Conservation (phyloP, 2,888 invertebrate genomes). For the Nasonia oneida region DNA sequence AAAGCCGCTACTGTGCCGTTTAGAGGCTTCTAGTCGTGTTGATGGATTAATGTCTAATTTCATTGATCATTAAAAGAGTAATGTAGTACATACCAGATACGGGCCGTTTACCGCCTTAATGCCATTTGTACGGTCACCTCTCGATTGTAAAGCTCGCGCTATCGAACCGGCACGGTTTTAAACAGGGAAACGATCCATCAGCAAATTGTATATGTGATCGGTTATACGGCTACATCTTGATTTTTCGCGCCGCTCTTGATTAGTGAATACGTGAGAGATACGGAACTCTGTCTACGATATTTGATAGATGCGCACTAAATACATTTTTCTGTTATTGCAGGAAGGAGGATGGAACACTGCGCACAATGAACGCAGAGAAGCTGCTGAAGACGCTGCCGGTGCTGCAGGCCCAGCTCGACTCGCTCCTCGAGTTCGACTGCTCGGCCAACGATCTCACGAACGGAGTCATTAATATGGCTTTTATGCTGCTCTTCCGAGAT, state of each 20-base stretch:
- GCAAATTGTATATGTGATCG: background rate
- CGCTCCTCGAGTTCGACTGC: constrained; percentile 97
- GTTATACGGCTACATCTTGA: background rate
- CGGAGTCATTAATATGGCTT: constrained; percentile 99
- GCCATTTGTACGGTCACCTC: background rate
- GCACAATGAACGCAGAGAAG: constrained; percentile 99
- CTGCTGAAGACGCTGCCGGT: constrained; percentile 97
- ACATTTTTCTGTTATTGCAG: constrained; percentile 79
- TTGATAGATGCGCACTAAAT: background rate
- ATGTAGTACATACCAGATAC: background rate
- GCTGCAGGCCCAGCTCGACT: constrained; percentile 96
- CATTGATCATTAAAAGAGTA: background rate
- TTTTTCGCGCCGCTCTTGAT: background rate
- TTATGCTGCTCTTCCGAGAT: constrained; percentile 99
- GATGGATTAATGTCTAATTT: background rate
- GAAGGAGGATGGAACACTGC: constrained; percentile 97
- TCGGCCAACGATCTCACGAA: constrained; percentile 98
- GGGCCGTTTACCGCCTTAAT: background rate
- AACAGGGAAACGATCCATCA: background rate
- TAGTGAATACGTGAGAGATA: background rate
- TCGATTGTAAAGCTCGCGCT: background rate
- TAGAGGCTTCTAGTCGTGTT: background rate
- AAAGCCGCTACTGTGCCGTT: background rate
- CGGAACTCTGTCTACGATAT: background rate
- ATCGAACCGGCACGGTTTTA: background rate